Evolutionary conservation across 2,888 invertebrate species (phyloP).

Genomic region (Epinotia demarniana): DNA sequence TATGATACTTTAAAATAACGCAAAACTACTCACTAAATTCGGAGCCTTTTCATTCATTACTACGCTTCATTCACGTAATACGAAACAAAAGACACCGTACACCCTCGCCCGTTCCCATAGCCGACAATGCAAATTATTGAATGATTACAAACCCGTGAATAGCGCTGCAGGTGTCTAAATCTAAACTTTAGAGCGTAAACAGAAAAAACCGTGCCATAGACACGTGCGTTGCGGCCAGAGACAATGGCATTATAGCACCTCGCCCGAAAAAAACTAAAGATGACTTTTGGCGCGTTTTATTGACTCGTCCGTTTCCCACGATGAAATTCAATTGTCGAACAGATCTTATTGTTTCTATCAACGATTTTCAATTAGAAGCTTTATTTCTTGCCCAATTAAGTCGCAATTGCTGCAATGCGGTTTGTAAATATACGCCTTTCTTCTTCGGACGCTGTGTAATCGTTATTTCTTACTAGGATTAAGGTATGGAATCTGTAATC

Average conservation of each 20-base stretch:
- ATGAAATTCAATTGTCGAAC: neutral
- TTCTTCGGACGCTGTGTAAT: neutral
- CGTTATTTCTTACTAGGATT: constrained; percentile 36
- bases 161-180: constrained; percentile 75
- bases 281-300: constrained; percentile 66
- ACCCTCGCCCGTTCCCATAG: constrained; percentile 40
- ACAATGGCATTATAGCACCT: constrained; percentile 70
- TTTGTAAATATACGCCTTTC: constrained; percentile 7
- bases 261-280: constrained; percentile 60
- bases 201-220: constrained; percentile 72
- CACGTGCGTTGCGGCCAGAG: constrained; percentile 80
- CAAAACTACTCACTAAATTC: neutral
- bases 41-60: constrained; percentile 15
- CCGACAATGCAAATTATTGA: constrained; percentile 42
- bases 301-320: constrained; percentile 72
- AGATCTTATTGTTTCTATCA: neutral
- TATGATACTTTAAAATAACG: neutral
- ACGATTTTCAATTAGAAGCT: neutral
- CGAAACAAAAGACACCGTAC: constrained; percentile 36
- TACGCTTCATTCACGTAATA: constrained; percentile 30
- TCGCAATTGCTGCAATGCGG: neutral
- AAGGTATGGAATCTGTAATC: constrained; percentile 39
- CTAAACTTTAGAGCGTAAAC: constrained; percentile 56
- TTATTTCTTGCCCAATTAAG: neutral
- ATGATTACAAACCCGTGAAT: constrained; percentile 61